These are phyloP conservation scores for Deroptyus accipitrinus DNA, from an alignment of 2,113 vertebrate genomes.

Conservation along the genomic window DNA sequence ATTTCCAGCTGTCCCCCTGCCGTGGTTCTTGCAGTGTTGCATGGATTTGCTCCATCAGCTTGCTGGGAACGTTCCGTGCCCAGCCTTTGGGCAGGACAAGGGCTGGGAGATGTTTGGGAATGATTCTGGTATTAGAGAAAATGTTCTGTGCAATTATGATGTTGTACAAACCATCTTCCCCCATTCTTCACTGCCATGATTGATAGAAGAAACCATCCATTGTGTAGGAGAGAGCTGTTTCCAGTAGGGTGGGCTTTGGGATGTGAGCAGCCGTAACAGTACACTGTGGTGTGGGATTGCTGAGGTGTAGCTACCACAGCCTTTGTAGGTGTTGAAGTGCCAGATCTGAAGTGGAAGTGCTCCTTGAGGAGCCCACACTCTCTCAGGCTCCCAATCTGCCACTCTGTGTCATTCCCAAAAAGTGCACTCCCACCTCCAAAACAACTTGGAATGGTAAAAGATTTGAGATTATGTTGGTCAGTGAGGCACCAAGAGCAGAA, in stretches of 20 bases:
- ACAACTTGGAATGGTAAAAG: background rate
- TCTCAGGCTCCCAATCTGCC: background rate
- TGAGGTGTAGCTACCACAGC: background rate
- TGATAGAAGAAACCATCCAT: background rate
- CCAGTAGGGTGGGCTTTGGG: background rate
- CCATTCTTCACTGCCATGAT: background rate
- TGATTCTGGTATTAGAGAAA: background rate
- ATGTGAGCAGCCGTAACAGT: background rate
- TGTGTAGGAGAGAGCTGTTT: background rate
- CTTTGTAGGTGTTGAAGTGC: background rate
- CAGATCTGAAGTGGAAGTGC: background rate
- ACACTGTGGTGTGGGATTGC: background rate
- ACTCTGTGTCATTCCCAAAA: background rate
- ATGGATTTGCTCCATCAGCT: background rate
- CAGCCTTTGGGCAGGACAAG: background rate
- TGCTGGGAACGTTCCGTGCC: rapidly evolving
- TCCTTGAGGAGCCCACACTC: rapidly evolving
- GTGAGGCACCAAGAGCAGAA: background rate
- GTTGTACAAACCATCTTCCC: background rate
- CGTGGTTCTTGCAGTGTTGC: background rate
- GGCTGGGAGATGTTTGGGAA: background rate
- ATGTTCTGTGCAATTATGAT: background rate
- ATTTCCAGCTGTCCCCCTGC: background rate
- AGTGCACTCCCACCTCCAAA: background rate
- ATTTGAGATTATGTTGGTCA: background rate